Percentiles rank a stretch among this genome's conserved stretches.
phyloP scores from a whole-genome alignment of 2,113 vertebrate genomes.

The Zosterops borbonicus region DNA sequence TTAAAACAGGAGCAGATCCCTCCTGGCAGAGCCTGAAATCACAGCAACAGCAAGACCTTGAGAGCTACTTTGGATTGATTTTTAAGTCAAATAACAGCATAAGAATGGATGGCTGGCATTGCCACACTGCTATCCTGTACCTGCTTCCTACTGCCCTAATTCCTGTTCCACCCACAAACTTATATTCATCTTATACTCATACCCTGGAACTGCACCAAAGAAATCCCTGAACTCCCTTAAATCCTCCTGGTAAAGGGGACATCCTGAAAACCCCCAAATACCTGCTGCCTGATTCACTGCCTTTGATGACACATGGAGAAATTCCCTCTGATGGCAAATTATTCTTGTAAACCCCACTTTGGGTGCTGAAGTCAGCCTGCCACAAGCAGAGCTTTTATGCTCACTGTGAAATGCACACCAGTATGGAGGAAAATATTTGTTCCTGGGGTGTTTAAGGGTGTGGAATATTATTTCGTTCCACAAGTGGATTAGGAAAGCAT shows the following conservation, averaged over 20 bases:
- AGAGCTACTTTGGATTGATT: not conserved
- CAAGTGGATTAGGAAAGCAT: not conserved
- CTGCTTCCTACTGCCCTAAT: not conserved
- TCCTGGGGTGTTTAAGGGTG: not conserved
- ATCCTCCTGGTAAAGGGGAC: not conserved
- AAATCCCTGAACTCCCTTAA: not conserved
- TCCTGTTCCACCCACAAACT: not conserved
- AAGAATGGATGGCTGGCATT: not conserved
- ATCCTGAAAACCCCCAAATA: not conserved
- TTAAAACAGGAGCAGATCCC: not conserved
- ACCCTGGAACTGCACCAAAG: not conserved
- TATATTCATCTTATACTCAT: too few species aligned
- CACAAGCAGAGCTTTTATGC: not conserved
- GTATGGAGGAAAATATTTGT: not conserved
- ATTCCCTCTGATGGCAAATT: not conserved
- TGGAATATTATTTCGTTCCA: not conserved
- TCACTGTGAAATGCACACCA: not conserved
- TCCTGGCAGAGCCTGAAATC: not conserved
- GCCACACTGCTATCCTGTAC: not conserved
- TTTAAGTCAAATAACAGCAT: not conserved
- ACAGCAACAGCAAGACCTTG: not conserved
- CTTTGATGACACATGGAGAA: not conserved
- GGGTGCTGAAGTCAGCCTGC: not conserved
- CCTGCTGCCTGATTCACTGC: not conserved
- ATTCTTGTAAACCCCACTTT: accelerated